Evolutionary conservation across 2,797 vertebrate species (phyloP), one percentile per base, ranked within the genome.

Genomic region (Loris lydekkerianus): DNA sequence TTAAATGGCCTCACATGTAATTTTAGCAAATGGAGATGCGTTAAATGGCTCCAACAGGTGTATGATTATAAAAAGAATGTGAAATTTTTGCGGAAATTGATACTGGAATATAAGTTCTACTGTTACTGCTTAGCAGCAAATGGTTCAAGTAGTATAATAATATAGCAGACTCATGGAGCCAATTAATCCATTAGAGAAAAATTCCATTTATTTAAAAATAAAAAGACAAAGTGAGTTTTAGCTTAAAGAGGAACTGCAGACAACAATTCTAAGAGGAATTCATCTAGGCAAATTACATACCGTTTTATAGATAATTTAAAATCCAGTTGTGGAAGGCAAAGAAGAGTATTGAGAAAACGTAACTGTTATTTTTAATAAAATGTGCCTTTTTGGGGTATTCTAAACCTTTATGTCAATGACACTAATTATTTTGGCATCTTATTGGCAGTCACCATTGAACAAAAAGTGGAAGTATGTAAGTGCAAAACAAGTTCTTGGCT

Each of bases 401-500:
- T 94, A 97, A 98, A 98, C 97, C 92, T 96, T 98, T 97, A 37
- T 90, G 97, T 97, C 95, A 98, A 72, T 88, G 96, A 98, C 97
- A 97, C 95, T 98, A 98, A 98, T 98, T 98, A 98, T 98, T 98
- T 98, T 98, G 98, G 97, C 98, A 98, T 97, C 89, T 97, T 98
- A 98, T 97, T 98, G 98, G 97, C 98, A 98, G 96, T 95, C 82
- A 94, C 96, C 95, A 96, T 96, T 97, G 97, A 95, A 97, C 75
- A 97, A 98, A 98, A 98, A 83, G 77, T 85, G 97, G 82, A 95
- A 70, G 97, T 95, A 96, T 60, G 25, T 91, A 97, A 96, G 93
- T 96, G 85, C 86, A 98, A 98, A 98, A 97, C 73, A 98, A 98
- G 86, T 98, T 98, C 98, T 98, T 98, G 98, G 98, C 98, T 98